Evolutionary conservation across 2,888 invertebrate species (phyloP), one percentile per base, ranked within the genome.

Genomic region (Tethea ocularis): DNA sequence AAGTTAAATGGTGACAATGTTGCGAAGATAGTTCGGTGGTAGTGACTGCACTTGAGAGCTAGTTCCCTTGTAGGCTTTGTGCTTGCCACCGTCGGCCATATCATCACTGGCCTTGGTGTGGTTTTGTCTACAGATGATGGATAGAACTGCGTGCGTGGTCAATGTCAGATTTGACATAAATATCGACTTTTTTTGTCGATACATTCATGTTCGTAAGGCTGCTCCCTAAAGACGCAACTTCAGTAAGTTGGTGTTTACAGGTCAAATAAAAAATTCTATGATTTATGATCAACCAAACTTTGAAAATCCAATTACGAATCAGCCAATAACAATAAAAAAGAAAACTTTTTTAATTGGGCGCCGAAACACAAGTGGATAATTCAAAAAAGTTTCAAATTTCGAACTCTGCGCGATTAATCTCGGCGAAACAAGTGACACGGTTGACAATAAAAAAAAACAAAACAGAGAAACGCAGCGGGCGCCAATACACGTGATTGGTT

Each of bases 401-500:
- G 10, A 20, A 59, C 29, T 33, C 26, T 26, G 24, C 3, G n/a
- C 51, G 29, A 55, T 59, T 55, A 51, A 59, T 59, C 54, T 55
- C 51, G 5, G 36, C 51, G 13, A 22, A 58, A 56, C 55, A 52
- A 59, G 29, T 55, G 59, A 46, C 58, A 54, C 29, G 53, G 41
- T 20, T 46, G 59, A 55, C 54, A 56, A 58, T 55, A 55, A 33
- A 46, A 66, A 65, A 67, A 74, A 69, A 61, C 33, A 33, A 2
- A 29, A 63, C 59, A 52, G 26, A 64, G 65, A 66, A 71, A 56
- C 66, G 66, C 62, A 53, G 61, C 68, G 57, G 22, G 56, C 60
- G 63, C 67, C 71, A 74, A 75, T 71, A 69, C 72, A 68, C 63
- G 71, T 71, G 80, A 80, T 80, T 78, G 77, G 75, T 68, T 63